These are phyloP conservation scores for Ostrea edulis DNA, from an alignment of 1,140 invertebrate species.

Conservation along the genomic window DNA sequence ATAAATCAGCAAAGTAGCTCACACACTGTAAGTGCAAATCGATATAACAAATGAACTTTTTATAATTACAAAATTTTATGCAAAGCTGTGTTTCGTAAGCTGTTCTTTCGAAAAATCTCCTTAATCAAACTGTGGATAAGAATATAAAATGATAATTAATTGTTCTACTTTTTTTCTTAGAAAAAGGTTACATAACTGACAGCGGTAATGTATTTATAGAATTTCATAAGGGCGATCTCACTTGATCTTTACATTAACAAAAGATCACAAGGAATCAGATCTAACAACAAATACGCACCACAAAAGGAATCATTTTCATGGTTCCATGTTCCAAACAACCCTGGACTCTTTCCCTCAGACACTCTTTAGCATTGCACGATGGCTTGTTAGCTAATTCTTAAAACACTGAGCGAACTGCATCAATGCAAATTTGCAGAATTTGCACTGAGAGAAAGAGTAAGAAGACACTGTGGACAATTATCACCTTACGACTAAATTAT, in stretches of 20 bases:
- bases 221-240: background rate
- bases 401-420: background rate
- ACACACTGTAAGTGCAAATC: background rate
- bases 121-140: background rate
- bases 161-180: background rate
- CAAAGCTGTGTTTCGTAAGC: background rate
- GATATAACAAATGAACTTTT: background rate
- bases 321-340: background rate
- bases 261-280: background rate
- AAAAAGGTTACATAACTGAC: background rate
- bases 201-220: background rate
- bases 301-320: background rate
- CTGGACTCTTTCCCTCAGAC: background rate
- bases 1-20: background rate
- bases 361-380: background rate
- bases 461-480: background rate
- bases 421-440: constrained; percentile 18
- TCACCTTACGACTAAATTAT: constrained; percentile 21
- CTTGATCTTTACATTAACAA: background rate
- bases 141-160: background rate
- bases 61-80: background rate
- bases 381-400: background rate
- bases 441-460: background rate
- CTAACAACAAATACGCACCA: too few relatives aligned
- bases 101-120: background rate